Evolutionary conservation across 2,888 invertebrate genomes (phyloP).

Genomic region (Cephus nigrinus): DNA sequence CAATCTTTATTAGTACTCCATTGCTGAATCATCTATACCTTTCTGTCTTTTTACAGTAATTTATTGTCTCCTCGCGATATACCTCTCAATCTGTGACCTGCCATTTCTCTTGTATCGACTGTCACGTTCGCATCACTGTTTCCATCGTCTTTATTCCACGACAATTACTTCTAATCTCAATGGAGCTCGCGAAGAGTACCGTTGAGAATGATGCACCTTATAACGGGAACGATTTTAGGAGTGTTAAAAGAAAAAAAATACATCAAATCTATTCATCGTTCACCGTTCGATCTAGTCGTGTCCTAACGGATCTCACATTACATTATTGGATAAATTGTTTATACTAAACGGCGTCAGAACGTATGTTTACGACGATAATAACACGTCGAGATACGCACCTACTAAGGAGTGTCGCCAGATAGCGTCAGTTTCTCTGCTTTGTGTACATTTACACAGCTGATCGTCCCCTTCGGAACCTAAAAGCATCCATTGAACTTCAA

Average conservation of each 20-base stretch:
- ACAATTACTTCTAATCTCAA: slow-evolving; percentile 32
- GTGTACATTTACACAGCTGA: slow-evolving; percentile 41
- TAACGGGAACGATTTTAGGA: background rate
- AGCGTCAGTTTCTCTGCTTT: slow-evolving; percentile 35
- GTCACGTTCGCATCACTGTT: slow-evolving; percentile 21
- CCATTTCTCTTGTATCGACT: slow-evolving; percentile 18
- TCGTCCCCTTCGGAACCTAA: slow-evolving; percentile 8
- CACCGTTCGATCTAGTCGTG: background rate
- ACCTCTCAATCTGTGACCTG: background rate
- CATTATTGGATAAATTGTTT: background rate
- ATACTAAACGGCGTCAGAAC: background rate
- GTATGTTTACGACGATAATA: slow-evolving; percentile 1
- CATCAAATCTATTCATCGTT: background rate
- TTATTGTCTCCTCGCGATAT: background rate
- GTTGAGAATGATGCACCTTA: background rate
- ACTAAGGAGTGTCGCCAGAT: slow-evolving; percentile 33
- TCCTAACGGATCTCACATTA: background rate
- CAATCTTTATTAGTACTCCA: background rate
- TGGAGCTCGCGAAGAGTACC: background rate
- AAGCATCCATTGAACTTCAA: background rate
- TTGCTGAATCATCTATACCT: background rate
- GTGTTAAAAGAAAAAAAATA: background rate
- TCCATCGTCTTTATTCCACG: slow-evolving; percentile 26
- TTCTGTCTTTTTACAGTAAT: background rate
- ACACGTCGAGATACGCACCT: slow-evolving; percentile 14